Conservation (phyloP, 2,888 invertebrate species). For the Chelonus formosanus region DNA sequence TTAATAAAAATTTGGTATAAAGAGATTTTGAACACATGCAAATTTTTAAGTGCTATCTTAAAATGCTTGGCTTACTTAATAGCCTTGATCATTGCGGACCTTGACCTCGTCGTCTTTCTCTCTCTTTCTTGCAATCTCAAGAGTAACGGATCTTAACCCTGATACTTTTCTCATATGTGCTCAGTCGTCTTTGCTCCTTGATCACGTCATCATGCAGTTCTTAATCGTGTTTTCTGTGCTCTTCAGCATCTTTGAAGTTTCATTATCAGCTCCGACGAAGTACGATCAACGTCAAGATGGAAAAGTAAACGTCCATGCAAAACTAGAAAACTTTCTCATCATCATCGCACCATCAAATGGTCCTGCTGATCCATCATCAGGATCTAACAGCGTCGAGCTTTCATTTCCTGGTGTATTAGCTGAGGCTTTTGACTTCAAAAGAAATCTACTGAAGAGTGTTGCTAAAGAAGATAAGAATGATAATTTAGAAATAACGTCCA, state of each 20-base stretch:
- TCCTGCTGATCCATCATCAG: not conserved
- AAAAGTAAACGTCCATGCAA: constrained; percentile 76
- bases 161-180: constrained; percentile 11
- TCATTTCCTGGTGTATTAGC: constrained; percentile 15
- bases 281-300: constrained; percentile 83
- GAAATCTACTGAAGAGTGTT: not conserved
- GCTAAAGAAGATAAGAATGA: not conserved
- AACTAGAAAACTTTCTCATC: constrained; percentile 78
- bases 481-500: too few species aligned
- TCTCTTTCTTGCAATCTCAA: constrained; percentile 11
- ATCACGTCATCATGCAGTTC: constrained; percentile 33
- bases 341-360: constrained; percentile 66
- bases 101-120: constrained; percentile 14
- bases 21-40: not conserved
- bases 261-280: constrained; percentile 58
- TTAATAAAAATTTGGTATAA: not conserved
- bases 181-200: constrained; percentile 19
- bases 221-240: constrained; percentile 15
- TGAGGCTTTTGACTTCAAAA: constrained; percentile 10
- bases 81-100: constrained; percentile 4
- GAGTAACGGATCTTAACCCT: constrained; percentile 16
- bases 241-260: constrained; percentile 33
- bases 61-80: not conserved
- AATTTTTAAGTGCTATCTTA: not conserved
- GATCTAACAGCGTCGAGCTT: constrained; percentile 15